Evolutionary conservation across 2,797 vertebrate species (phyloP).

Genomic region (Anas bahamensis): DNA sequence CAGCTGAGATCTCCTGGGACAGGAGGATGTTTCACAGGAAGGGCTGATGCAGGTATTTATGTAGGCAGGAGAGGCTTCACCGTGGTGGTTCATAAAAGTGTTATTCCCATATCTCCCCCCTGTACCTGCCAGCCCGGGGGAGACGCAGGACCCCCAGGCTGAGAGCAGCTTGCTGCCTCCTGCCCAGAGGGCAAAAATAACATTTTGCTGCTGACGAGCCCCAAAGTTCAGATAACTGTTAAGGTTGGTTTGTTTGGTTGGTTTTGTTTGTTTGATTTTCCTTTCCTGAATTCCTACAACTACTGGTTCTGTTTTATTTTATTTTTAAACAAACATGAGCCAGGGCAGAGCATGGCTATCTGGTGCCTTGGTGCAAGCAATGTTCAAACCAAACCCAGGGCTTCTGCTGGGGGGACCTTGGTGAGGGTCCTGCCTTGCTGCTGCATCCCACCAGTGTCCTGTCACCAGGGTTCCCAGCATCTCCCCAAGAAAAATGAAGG

Average conservation of each 20-base stretch:
- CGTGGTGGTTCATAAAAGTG: background rate
- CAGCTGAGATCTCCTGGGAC: accelerated
- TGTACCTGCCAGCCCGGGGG: background rate
- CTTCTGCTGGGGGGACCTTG: background rate
- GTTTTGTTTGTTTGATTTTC: background rate
- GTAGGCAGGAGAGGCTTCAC: background rate
- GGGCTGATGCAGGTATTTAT: background rate
- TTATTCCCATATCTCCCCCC: background rate
- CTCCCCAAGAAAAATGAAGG: background rate
- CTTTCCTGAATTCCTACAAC: background rate
- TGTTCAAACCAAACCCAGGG: background rate
- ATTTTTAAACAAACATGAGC: background rate
- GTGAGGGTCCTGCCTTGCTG: too few relatives aligned
- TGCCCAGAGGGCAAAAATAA: background rate
- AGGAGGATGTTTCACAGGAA: background rate
- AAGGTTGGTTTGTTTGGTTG: background rate
- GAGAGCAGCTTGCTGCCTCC: background rate
- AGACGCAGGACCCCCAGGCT: background rate
- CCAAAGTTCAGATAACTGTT: background rate
- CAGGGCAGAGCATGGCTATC: background rate
- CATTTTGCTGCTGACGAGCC: background rate
- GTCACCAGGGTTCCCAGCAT: background rate
- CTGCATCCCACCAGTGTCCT: too few relatives aligned
- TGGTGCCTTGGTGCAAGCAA: background rate
- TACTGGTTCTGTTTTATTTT: background rate